These are phyloP conservation scores for Microcaecilia unicolor DNA, from an alignment of 2,797 vertebrate species.

Conservation along the genomic window DNA sequence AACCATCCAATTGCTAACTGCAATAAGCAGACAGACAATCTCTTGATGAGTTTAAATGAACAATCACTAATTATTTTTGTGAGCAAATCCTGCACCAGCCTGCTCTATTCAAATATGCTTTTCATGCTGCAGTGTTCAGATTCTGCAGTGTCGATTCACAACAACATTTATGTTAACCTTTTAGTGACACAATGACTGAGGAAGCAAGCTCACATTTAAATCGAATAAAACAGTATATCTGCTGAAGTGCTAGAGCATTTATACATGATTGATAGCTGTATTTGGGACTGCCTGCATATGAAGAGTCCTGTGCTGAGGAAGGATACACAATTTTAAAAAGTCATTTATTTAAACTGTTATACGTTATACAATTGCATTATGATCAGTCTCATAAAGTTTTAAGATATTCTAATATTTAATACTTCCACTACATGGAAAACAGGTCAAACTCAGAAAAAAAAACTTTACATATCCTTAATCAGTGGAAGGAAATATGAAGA, in stretches of 20 bases:
- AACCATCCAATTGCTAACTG: not conserved
- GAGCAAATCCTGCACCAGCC: not conserved
- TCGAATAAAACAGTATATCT: conserved; percentile 1
- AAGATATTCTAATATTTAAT: too few species aligned
- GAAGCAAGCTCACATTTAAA: conserved; percentile 13
- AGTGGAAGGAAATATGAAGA: too few species aligned
- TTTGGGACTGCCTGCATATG: too few species aligned
- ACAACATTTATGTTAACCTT: conserved; percentile 12
- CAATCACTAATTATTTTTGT: not conserved
- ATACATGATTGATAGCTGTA: too few species aligned
- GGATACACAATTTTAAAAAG: not conserved
- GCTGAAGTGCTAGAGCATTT: too few species aligned
- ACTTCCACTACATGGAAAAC: too few species aligned
- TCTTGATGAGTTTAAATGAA: not conserved
- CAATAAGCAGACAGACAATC: too few species aligned
- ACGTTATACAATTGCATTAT: conserved; percentile 2
- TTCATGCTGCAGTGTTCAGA: conserved; percentile 1
- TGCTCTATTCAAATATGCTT: not conserved
- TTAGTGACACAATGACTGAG: conserved; percentile 13
- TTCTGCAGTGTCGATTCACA: conserved; percentile 16
- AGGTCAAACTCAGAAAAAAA: too few species aligned
- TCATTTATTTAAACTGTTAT: too few species aligned
- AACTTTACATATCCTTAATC: too few species aligned
- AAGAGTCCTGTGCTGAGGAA: too few species aligned
- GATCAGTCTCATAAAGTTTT: not conserved